Percentiles rank a stretch among this genome's conserved stretches.
phyloP scores from a whole-genome alignment of 2,888 invertebrate species.

The Plebejus melissa region DNA sequence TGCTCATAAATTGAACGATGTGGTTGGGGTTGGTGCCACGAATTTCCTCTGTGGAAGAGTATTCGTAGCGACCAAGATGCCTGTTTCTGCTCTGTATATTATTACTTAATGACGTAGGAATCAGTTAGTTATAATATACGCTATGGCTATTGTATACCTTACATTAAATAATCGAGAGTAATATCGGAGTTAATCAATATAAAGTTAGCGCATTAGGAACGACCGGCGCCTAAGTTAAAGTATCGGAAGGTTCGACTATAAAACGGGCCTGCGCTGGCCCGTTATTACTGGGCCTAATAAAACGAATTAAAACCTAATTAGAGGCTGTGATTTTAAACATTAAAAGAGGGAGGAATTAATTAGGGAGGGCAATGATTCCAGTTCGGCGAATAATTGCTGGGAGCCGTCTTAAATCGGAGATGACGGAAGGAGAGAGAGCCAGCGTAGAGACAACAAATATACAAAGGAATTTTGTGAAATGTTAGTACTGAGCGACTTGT shows the following conservation, averaged over 20 bases:
- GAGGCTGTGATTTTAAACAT: slow-evolving; percentile 76
- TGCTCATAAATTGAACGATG: no score
- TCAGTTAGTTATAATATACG: background rate
- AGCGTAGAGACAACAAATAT: background rate
- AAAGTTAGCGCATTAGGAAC: slow-evolving; percentile 36
- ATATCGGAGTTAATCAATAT: slow-evolving; percentile 32
- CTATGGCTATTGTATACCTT: background rate
- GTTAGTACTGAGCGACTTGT: background rate
- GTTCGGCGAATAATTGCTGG: slow-evolving; percentile 69
- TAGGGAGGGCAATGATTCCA: slow-evolving; percentile 75
- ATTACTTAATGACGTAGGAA: background rate
- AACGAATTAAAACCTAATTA: slow-evolving; percentile 79
- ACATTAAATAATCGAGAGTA: slow-evolving; percentile 24
- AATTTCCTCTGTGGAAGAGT: no score
- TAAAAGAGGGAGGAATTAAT: slow-evolving; percentile 76
- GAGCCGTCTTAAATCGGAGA: slow-evolving; percentile 50
- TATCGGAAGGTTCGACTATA: slow-evolving; percentile 48
- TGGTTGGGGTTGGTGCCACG: no score
- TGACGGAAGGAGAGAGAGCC: slow-evolving; percentile 6
- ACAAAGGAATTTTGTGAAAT: background rate
- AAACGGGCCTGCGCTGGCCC: slow-evolving; percentile 46
- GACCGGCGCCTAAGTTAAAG: slow-evolving; percentile 38
- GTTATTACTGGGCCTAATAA: slow-evolving; percentile 70
- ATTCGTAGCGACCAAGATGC: no score
- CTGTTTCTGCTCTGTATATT: no score